Evolutionary conservation across 2,113 vertebrate species (phyloP), one percentile per base, ranked within the genome.

Genomic region (Melanocharis versteri): DNA sequence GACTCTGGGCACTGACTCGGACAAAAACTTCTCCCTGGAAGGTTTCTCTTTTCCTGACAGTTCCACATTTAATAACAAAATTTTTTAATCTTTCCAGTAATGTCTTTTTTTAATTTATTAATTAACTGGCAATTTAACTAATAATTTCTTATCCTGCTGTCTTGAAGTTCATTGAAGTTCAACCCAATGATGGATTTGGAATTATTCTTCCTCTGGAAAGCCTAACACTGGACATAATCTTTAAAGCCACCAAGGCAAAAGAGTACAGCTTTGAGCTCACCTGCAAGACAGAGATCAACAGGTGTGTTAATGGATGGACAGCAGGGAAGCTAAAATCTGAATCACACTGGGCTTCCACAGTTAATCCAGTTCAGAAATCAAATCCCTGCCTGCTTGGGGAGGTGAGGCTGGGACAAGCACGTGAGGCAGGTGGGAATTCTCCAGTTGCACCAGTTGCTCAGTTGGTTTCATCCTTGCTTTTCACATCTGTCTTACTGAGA

Each of bases 131-230:
- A 21, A 39, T 14, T 42, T 54, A 72, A 62, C 23, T 53, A 69
- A 24, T 40, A 12, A 84, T 47, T 94, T 96, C 15, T 69, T 85
- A 42, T 78, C 35, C 47, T 93, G 65, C 33, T 7, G 8, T 58
- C 70, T 76, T 80, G 31, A 96, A 99, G 99, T 99, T 97, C 88
- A 92, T 99, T 69, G 98, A 99, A 64, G 90, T 99, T 86, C 99
- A 99, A 47, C 99, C 99, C 53, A 98, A 96, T 2, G 98, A 99
- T 6, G 99, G 99, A 37, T 98, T 99, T 78, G 99, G 99, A 57
- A 98, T 97, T 6, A 92, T 99, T 88, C 98, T 99, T 57, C 99
- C 99, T 0, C 97, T 98, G 90, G 99, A 99, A 79, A 98, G 97
- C 3, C 83, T 99, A 95, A 95, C 94, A 3, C 37, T 99, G 4